Evolutionary conservation across 2,113 vertebrate species (phyloP).

Genomic region (Antechinus flavipes): DNA sequence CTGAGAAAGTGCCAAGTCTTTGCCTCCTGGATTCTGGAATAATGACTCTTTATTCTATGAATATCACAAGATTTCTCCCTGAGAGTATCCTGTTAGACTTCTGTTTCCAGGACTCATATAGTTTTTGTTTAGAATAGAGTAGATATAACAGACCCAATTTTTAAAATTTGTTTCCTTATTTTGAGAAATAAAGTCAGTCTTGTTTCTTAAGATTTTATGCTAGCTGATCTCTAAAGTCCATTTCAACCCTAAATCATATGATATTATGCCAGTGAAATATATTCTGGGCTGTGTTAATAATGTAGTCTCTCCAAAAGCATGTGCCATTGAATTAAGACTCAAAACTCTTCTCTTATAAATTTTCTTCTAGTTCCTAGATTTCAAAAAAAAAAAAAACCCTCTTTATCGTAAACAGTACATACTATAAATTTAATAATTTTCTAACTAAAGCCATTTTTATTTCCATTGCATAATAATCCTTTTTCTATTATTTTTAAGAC

Average conservation of each 20-base stretch:
- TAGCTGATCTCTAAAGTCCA: background rate
- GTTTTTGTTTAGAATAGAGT: background rate
- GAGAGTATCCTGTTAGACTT: background rate
- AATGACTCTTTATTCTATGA: background rate
- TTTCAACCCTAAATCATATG: background rate
- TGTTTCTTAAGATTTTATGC: background rate
- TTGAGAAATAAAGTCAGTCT: background rate
- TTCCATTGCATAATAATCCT: background rate
- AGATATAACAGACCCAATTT: background rate
- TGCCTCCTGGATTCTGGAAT: background rate
- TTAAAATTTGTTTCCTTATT: background rate
- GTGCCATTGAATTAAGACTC: background rate
- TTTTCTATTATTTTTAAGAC: background rate
- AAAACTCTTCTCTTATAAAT: background rate
- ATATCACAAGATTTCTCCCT: background rate
- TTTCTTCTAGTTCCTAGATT: background rate
- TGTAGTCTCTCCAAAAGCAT: background rate
- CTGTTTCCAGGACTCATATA: background rate
- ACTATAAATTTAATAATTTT: constrained; percentile 14
- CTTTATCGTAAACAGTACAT: background rate
- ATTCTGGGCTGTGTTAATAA: background rate
- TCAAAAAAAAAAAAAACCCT: background rate
- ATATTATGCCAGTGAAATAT: background rate
- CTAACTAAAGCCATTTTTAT: background rate
- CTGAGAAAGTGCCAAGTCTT: background rate